Evolutionary conservation across 2,113 vertebrate species (phyloP).

Genomic region (Bagarius yarrelli): DNA sequence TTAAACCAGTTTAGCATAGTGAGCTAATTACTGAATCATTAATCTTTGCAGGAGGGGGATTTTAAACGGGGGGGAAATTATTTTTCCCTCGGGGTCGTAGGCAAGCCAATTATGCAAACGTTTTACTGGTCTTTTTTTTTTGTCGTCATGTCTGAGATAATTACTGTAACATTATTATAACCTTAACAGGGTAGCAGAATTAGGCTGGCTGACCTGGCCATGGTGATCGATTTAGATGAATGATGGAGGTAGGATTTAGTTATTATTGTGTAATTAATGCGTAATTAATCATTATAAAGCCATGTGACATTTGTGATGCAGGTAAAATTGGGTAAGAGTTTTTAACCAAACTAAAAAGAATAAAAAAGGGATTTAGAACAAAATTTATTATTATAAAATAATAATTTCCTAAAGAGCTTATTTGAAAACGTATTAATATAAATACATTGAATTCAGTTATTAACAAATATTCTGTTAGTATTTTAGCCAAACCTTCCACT

Average conservation of each 20-base stretch:
- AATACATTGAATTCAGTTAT: too few relatives aligned
- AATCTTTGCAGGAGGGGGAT: conserved; percentile 35
- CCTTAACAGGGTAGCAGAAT: neutral
- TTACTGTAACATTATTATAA: too few relatives aligned
- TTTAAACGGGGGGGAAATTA: conserved; percentile 14
- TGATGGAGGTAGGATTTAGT: neutral
- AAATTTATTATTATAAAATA: too few relatives aligned
- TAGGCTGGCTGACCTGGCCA: neutral
- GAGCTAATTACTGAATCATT: conserved; percentile 21
- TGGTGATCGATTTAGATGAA: neutral
- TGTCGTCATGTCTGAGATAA: neutral
- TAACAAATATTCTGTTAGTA: too few relatives aligned
- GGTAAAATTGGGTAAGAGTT: too few relatives aligned
- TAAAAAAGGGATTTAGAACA: too few relatives aligned
- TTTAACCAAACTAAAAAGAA: too few relatives aligned
- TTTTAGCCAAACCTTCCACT: too few relatives aligned
- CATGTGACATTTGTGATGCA: too few relatives aligned
- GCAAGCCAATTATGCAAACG: conserved; percentile 4
- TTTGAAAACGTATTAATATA: too few relatives aligned
- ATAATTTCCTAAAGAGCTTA: too few relatives aligned
- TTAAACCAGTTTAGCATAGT: neutral
- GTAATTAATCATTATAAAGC: neutral
- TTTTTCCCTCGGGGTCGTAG: conserved; percentile 12
- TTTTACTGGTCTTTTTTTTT: neutral
- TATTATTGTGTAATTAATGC: neutral